Evolutionary conservation across 2,888 invertebrate species (phyloP).

Genomic region (Ophion costatus): DNA sequence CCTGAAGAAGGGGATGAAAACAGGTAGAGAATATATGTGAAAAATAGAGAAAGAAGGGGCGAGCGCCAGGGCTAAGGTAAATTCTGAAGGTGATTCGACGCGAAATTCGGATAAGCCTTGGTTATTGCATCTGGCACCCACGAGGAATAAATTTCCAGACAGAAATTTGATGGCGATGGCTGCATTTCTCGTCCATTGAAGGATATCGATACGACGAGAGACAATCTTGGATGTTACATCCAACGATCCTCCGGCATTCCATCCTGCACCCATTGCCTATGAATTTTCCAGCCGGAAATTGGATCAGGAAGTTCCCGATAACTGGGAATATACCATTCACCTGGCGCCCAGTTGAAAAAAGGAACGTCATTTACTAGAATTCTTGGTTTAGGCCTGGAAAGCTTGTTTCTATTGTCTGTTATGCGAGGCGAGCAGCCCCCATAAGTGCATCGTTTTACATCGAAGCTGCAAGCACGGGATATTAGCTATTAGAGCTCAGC

Average conservation of each 20-base stretch:
- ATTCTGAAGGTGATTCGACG: not conserved
- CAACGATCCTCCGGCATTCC: not conserved
- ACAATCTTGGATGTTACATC: not conserved
- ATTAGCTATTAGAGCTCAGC: constrained; percentile 32
- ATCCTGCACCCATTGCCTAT: not conserved
- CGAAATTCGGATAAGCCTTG: not conserved
- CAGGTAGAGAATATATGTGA: not conserved
- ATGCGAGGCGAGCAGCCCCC: not conserved
- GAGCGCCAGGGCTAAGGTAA: not conserved
- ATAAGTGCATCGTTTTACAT: constrained; percentile 15
- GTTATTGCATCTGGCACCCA: not conserved
- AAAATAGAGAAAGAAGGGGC: not conserved
- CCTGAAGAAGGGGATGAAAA: not conserved
- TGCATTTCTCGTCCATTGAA: not conserved
- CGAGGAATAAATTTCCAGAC: constrained; percentile 9
- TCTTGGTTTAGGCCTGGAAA: not conserved
- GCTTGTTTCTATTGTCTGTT: not conserved
- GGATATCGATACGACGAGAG: not conserved
- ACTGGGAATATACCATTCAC: constrained; percentile 1
- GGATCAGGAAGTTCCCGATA: not conserved
- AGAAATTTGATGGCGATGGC: not conserved
- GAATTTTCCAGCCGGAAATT: not conserved
- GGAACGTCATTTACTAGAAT: not conserved
- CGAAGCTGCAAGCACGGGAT: constrained; percentile 22
- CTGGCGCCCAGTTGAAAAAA: not conserved